These are phyloP conservation scores for Ceryle rudis DNA, from an alignment of 2,797 vertebrate genomes.

Conservation along the genomic window DNA sequence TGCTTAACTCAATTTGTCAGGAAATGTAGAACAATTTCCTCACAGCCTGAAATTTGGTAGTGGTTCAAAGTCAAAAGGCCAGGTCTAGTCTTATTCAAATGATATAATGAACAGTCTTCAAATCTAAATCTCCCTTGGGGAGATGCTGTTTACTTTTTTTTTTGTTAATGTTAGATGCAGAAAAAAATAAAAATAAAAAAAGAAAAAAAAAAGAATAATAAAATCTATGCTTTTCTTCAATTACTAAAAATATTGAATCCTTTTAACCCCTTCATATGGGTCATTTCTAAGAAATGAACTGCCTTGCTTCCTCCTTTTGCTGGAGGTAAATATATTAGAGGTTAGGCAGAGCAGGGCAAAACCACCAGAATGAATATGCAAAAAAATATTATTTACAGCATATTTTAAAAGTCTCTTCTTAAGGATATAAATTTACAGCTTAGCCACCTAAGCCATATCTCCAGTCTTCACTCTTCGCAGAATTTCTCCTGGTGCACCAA, in stretches of 20 bases:
- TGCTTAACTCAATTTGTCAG: conserved; percentile 99
- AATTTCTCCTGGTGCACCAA: fast-evolving
- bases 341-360: conserved; percentile 11
- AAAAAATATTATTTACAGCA: neutral
- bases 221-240: conserved; percentile 66
- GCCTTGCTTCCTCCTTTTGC: conserved; percentile 49
- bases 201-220: conserved; percentile 37
- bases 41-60: conserved; percentile 96
- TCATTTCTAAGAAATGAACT: conserved; percentile 63
- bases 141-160: conserved; percentile 78
- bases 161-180: neutral
- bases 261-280: conserved; percentile 63
- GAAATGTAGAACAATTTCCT: conserved; percentile 99
- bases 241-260: conserved; percentile 71
- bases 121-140: conserved; percentile 82
- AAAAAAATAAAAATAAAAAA: neutral
- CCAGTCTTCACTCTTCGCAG: neutral
- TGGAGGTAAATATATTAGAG: conserved; percentile 29
- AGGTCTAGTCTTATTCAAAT: conserved; percentile 87
- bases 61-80: conserved; percentile 91
- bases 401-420: conserved; percentile 15
- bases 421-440: neutral
- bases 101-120: conserved; percentile 87
- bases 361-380: neutral
- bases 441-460: neutral